phyloP scores from a whole-genome alignment of 1,140 invertebrate genomes.

The Drosophila ercepeae region DNA sequence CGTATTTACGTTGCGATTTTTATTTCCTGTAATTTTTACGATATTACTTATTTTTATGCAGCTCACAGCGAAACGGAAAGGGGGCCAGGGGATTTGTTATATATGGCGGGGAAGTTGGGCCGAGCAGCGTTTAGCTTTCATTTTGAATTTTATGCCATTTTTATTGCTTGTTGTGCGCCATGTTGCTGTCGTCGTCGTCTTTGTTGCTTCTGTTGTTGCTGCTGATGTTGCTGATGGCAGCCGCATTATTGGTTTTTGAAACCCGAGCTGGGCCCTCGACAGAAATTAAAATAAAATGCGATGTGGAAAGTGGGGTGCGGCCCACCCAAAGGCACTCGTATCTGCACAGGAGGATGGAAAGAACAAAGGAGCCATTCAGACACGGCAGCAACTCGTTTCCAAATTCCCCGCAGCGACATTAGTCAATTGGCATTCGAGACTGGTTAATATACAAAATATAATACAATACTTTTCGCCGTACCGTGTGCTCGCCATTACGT shows the following conservation, averaged over 20 bases:
- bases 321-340: constrained; percentile 4
- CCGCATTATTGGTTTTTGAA: constrained; percentile 74
- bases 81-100: constrained; percentile 1
- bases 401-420: constrained; percentile 39
- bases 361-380: constrained; percentile 25
- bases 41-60: constrained; percentile 82
- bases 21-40: constrained; percentile 82
- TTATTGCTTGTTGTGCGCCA: constrained; percentile 65
- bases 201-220: constrained; percentile 4
- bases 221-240: constrained; percentile 43
- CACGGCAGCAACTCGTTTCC: constrained; percentile 25
- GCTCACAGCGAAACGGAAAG: constrained; percentile 54
- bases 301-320: constrained; percentile 6
- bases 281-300: constrained; percentile 69
- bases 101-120: constrained; percentile 10
- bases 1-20: constrained; percentile 80
- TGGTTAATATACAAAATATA: constrained; percentile 7
- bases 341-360: constrained; percentile 21
- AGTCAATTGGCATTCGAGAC: constrained; percentile 50
- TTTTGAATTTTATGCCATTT: constrained; percentile 77
- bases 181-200: constrained; percentile 47
- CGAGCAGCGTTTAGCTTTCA: constrained; percentile 68
- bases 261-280: constrained; percentile 58
- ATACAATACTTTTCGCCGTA: background rate
- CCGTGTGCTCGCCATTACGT: constrained; percentile 50